Conservation (phyloP, 2,888 invertebrate genomes). For the Xylota sylvarum region DNA sequence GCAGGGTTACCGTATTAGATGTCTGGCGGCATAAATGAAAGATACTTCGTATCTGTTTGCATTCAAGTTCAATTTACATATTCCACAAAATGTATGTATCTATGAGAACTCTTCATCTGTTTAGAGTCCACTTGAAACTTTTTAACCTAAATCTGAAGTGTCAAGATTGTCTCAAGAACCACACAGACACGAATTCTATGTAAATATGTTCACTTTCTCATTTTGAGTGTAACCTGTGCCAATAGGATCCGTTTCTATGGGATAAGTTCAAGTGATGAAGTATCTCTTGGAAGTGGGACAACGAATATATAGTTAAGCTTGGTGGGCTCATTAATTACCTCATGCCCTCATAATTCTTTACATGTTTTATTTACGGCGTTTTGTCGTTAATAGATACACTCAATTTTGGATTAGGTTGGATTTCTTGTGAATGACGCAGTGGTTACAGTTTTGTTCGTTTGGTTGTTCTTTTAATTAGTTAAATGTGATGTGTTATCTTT, state of each 20-base stretch:
- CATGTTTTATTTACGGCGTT: conserved; percentile 6
- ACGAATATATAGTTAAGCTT: conserved; percentile 57
- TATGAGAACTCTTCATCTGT: background rate
- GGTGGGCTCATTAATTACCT: conserved; percentile 56
- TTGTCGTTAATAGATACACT: conserved; percentile 6
- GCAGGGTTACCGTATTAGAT: background rate
- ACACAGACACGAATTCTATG: conserved; percentile 8
- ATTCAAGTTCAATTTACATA: background rate
- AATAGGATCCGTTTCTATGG: conserved; percentile 17
- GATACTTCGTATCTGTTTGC: conserved; percentile 29
- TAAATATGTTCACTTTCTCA: conserved; percentile 35
- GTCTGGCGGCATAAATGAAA: conserved; percentile 31
- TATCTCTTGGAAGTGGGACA: conserved; percentile 43
- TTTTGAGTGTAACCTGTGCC: background rate
- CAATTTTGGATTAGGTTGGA: conserved; percentile 29
- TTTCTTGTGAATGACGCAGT: background rate
- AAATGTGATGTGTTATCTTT: background rate
- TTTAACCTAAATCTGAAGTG: conserved; percentile 35
- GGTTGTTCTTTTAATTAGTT: conserved; percentile 32
- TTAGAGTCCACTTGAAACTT: conserved; percentile 13
- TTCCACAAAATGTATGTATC: background rate
- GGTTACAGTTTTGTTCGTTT: conserved; percentile 11
- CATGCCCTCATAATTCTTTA: conserved; percentile 63
- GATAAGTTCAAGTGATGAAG: conserved; percentile 27
- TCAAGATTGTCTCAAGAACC: conserved; percentile 31